Conservation (phyloP, 2,113 vertebrate species). For the Corythaixoides concolor region DNA sequence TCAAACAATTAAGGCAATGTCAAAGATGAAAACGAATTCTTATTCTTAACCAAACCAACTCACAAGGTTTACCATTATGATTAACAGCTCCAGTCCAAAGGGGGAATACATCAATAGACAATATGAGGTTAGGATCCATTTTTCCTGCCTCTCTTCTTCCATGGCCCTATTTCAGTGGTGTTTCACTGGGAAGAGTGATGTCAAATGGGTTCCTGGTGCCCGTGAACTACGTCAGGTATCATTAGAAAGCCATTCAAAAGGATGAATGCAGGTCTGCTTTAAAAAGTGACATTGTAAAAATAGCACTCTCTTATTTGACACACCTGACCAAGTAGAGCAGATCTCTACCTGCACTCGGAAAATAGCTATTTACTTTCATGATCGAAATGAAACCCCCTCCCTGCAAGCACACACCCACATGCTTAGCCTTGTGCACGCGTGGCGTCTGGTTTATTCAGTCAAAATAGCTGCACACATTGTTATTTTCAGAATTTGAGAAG, state of each 20-base stretch:
- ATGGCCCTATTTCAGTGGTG: fast-evolving
- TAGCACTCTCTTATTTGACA: neutral
- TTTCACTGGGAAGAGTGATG: neutral
- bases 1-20: neutral
- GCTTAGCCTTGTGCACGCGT: neutral
- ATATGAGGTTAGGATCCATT: neutral
- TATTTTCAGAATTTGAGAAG: constrained; percentile 52
- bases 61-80: neutral
- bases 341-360: neutral
- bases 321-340: neutral
- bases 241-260: neutral
- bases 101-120: neutral
- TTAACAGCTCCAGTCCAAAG: neutral
- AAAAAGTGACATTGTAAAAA: neutral
- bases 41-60: neutral
- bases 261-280: neutral
- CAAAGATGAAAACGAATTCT: neutral
- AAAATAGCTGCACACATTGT: constrained; percentile 48
- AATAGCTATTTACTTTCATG: neutral
- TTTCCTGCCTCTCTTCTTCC: neutral
- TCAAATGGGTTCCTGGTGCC: fast-evolving
- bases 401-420: neutral
- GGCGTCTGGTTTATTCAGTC: constrained; percentile 32
- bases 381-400: neutral
- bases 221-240: fast-evolving